Conservation (phyloP, 2,888 invertebrate genomes). For the Parnassius mnemosyne region DNA sequence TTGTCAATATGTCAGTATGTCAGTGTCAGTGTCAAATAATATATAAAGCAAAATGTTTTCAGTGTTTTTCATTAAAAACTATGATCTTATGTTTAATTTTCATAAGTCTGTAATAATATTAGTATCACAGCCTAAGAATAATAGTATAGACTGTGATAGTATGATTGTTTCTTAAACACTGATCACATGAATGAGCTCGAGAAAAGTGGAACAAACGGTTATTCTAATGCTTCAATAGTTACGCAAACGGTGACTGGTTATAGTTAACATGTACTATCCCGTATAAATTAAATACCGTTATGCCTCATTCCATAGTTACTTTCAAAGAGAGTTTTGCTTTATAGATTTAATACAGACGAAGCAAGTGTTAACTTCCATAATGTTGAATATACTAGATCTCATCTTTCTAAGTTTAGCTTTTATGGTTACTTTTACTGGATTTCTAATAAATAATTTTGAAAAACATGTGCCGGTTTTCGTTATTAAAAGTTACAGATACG, state of each 20-base stretch:
- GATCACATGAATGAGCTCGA: slow-evolving; percentile 1
- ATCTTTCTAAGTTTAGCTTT: slow-evolving; percentile 67
- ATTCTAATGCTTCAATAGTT: no score
- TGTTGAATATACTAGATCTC: slow-evolving; percentile 69
- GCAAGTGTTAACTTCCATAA: slow-evolving; percentile 29
- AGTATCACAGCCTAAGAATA: no score
- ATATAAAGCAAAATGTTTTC: background rate
- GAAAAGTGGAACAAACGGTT: slow-evolving; percentile 26
- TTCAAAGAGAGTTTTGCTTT: slow-evolving; percentile 23
- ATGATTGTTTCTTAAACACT: slow-evolving; percentile 4
- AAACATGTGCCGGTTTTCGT: slow-evolving; percentile 83
- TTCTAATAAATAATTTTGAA: slow-evolving; percentile 83
- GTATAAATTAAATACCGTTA: slow-evolving; percentile 26
- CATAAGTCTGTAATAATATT: background rate
- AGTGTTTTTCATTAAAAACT: background rate
- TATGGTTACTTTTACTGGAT: slow-evolving; percentile 76
- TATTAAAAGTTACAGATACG: slow-evolving; percentile 85
- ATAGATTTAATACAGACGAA: slow-evolving; percentile 2
- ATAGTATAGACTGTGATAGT: background rate
- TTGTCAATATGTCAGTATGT: no score
- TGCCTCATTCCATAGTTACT: slow-evolving; percentile 24
- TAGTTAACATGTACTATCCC: slow-evolving; percentile 2
- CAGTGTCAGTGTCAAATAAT: background rate
- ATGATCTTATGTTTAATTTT: no score
- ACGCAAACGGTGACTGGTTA: no score